Conservation (phyloP, 2,797 vertebrate genomes). For the Tinamus major region DNA sequence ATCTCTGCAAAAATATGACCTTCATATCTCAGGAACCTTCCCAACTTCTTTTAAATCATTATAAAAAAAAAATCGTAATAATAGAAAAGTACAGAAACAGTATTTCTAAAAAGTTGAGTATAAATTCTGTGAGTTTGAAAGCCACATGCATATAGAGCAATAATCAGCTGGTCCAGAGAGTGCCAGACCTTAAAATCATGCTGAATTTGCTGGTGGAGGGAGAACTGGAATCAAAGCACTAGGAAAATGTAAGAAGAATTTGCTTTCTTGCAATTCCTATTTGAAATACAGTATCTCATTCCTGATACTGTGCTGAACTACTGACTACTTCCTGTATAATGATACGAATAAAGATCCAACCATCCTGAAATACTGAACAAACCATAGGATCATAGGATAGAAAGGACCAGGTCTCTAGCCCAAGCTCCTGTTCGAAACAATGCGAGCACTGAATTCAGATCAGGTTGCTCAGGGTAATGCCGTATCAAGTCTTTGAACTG, state of each 20-base stretch:
- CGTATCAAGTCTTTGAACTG: background rate
- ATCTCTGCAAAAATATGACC: background rate
- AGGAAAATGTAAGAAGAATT: background rate
- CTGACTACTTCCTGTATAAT: background rate
- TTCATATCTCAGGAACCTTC: background rate
- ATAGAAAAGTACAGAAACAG: background rate
- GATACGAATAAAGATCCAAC: background rate
- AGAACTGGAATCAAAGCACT: background rate
- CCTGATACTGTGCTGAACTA: fast-evolving
- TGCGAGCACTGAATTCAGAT: background rate
- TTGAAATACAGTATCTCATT: background rate
- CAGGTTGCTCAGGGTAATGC: background rate
- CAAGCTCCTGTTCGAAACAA: background rate
- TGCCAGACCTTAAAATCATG: background rate
- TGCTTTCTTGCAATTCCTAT: background rate
- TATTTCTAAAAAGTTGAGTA: background rate
- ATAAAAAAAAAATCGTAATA: background rate
- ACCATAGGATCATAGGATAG: background rate
- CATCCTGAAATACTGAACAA: background rate
- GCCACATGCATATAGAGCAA: fast-evolving
- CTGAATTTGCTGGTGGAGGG: background rate
- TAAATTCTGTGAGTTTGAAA: background rate
- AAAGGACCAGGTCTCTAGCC: background rate
- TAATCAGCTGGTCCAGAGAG: background rate
- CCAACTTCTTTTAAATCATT: background rate